Conservation (phyloP, 2,797 vertebrate species). For the Epinephelus awoara region DNA sequence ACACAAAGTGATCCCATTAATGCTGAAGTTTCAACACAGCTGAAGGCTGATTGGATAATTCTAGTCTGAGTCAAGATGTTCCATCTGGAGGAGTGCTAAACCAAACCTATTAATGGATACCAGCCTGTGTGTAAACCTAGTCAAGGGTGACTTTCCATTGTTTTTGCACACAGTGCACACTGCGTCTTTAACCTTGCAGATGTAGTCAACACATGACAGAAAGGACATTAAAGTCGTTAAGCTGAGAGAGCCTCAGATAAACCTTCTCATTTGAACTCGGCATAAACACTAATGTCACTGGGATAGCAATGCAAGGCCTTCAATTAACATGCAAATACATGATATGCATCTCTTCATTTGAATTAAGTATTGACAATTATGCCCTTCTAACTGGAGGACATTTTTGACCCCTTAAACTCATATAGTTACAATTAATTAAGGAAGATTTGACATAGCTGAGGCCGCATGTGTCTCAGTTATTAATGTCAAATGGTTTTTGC, state of each 20-base stretch:
- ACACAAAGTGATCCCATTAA: constrained; percentile 36
- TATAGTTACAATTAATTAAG: constrained; percentile 69
- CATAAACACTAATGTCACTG: constrained; percentile 29
- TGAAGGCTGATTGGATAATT: constrained; percentile 55
- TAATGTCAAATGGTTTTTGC: constrained; percentile 66
- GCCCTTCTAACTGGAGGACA: constrained; percentile 50
- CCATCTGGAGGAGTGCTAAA: constrained; percentile 52
- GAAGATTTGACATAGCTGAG: constrained; percentile 58
- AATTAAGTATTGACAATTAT: constrained; percentile 59
- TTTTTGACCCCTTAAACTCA: constrained; percentile 60
- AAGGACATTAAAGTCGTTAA: constrained; percentile 6
- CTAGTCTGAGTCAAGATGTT: constrained; percentile 45
- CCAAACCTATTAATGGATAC: constrained; percentile 46
- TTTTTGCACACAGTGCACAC: neutral
- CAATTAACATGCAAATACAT: constrained; percentile 53
- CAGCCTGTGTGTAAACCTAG: constrained; percentile 24
- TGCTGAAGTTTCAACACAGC: constrained; percentile 20
- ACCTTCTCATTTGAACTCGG: constrained; percentile 14
- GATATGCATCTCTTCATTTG: constrained; percentile 46
- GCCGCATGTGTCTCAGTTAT: constrained; percentile 52
- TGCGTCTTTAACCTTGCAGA: neutral
- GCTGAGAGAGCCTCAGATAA: neutral
- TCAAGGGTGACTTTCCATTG: constrained; percentile 12
- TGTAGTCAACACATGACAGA: constrained; percentile 11
- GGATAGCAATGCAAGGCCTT: constrained; percentile 12